Conservation (phyloP, 2,888 invertebrate species). For the Cataglyphis rosenhaueri region DNA sequence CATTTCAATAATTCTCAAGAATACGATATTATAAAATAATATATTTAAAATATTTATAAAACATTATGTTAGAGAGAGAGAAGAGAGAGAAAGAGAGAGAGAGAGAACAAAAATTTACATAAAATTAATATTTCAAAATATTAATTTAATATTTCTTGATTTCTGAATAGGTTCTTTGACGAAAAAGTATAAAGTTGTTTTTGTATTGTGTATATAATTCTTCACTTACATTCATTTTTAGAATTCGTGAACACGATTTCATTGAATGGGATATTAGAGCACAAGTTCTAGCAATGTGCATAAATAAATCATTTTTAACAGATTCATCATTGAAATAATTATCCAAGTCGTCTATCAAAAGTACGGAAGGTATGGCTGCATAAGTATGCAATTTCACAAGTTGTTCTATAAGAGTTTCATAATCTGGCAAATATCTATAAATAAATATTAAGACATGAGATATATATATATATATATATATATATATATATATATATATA, state of each 20-base stretch:
- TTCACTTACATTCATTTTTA: slow-evolving; percentile 67
- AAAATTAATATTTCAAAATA: too few species aligned
- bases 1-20: too few species aligned
- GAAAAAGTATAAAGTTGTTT: slow-evolving; percentile 10
- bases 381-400: slow-evolving; percentile 78
- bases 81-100: too few species aligned
- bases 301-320: slow-evolving; percentile 59
- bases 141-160: too few species aligned
- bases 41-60: too few species aligned
- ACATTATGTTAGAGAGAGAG: too few species aligned
- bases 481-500: too few species aligned
- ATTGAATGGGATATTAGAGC: slow-evolving; percentile 77
- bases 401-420: slow-evolving; percentile 76
- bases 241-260: slow-evolving; percentile 76
- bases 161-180: background rate
- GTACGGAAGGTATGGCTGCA: slow-evolving; percentile 74
- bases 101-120: too few species aligned
- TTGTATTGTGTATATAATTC: background rate
- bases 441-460: background rate
- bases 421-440: slow-evolving; percentile 79
- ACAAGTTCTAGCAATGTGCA: slow-evolving; percentile 76
- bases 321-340: slow-evolving; percentile 70
- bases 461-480: too few species aligned
- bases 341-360: slow-evolving; percentile 81
- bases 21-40: too few species aligned